These are phyloP conservation scores for Scalopus aquaticus DNA, from an alignment of 2,113 vertebrate genomes.

Conservation along the genomic window DNA sequence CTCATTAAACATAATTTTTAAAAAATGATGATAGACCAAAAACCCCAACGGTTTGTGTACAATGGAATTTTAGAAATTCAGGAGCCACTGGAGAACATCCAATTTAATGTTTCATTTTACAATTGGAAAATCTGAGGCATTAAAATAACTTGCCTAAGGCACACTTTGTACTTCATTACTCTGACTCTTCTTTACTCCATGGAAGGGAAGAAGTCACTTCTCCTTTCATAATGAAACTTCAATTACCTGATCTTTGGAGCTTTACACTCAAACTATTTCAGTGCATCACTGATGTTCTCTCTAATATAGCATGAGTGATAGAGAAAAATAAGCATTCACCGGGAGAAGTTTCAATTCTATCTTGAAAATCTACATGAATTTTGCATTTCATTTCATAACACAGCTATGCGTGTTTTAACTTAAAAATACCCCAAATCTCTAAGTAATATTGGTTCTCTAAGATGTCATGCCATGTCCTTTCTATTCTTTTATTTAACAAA, in stretches of 20 bases:
- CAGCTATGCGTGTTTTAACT: constrained; percentile 6
- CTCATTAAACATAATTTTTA: too few species aligned
- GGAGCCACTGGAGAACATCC: neutral
- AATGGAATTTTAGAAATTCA: neutral
- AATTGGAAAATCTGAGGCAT: neutral
- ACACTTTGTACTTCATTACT: neutral
- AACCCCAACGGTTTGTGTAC: neutral
- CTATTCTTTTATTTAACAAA: constrained; percentile 16
- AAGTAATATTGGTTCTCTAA: neutral
- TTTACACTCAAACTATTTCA: neutral
- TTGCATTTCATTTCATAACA: neutral
- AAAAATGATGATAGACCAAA: neutral
- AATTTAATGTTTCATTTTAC: neutral
- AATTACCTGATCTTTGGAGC: neutral
- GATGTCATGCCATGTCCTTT: neutral
- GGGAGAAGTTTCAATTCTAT: neutral
- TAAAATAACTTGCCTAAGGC: neutral
- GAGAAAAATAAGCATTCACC: neutral
- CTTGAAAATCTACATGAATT: neutral
- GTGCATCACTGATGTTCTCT: neutral
- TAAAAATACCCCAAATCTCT: neutral
- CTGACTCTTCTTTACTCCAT: neutral
- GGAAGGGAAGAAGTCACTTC: neutral
- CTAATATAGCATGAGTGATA: neutral
- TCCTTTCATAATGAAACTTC: neutral